Conservation (phyloP, 2,797 vertebrate species). For the Naso thynnoides region DNA sequence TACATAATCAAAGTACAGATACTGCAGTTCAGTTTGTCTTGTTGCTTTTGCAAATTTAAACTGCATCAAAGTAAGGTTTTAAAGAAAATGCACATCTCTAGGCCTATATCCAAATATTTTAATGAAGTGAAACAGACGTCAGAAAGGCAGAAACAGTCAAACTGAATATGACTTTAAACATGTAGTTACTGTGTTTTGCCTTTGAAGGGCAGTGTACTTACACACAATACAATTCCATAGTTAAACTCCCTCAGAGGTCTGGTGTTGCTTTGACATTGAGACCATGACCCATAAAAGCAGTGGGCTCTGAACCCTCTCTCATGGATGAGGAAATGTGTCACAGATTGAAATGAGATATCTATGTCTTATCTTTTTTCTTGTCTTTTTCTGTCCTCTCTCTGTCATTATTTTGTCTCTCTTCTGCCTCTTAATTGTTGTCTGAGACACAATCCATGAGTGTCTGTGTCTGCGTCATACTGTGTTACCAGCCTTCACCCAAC, state of each 20-base stretch:
- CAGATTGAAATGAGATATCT: slow-evolving; percentile 71
- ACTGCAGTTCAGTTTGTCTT: background rate
- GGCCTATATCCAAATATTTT: background rate
- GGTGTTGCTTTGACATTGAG: slow-evolving; percentile 76
- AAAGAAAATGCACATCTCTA: background rate
- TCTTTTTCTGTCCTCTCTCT: slow-evolving; percentile 57
- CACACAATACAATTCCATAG: slow-evolving; percentile 58
- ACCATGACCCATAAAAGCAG: slow-evolving; percentile 75
- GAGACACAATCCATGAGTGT: slow-evolving; percentile 85
- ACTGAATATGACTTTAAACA: background rate
- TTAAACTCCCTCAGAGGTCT: slow-evolving; percentile 70
- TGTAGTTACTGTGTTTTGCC: slow-evolving; percentile 10
- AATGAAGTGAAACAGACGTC: background rate
- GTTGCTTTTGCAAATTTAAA: background rate
- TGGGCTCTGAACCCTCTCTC: slow-evolving; percentile 73
- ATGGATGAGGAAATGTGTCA: slow-evolving; percentile 81
- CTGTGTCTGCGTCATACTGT: slow-evolving; percentile 72
- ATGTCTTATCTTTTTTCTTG: slow-evolving; percentile 59
- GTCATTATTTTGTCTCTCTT: slow-evolving; percentile 62
- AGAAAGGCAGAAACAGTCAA: background rate
- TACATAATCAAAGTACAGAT: background rate
- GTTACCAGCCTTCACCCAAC: slow-evolving; percentile 73
- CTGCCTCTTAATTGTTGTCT: slow-evolving; percentile 76
- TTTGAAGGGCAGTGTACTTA: slow-evolving; percentile 13
- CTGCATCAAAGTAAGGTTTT: too few relatives aligned